Conservation (phyloP, 2,797 vertebrate genomes). For the Sebastolobus alascanus region DNA sequence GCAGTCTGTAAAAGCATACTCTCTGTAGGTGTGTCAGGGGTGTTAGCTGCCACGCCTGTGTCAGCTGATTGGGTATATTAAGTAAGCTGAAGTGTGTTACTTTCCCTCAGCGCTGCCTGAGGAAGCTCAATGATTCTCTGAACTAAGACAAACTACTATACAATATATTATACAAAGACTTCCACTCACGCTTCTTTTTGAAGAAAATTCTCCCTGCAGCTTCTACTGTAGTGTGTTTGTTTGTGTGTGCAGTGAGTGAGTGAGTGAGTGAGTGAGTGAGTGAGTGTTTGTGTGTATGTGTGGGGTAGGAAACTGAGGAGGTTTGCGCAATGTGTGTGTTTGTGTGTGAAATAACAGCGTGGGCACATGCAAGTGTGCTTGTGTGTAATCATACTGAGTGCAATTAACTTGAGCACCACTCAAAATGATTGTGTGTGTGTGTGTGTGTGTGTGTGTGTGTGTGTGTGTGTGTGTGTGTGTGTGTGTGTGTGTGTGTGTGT, state of each 20-base stretch:
- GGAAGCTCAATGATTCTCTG: background rate
- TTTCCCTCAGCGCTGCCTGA: background rate
- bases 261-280: background rate
- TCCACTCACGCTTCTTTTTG: background rate
- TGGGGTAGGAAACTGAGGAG: background rate
- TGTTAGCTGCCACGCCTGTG: background rate
- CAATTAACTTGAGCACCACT: constrained; percentile 36
- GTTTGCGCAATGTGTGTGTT: constrained; percentile 8
- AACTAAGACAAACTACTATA: background rate
- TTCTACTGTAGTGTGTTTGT: background rate
- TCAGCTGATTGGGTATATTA: background rate
- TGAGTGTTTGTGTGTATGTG: background rate
- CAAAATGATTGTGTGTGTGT: background rate
- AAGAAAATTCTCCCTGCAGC: background rate
- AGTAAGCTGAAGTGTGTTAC: background rate
- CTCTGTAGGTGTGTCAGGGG: background rate
- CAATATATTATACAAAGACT: background rate
- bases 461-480: background rate
- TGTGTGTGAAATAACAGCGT: constrained; percentile 16
- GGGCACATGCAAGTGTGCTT: background rate
- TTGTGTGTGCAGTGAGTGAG: background rate
- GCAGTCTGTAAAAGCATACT: background rate
- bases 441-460: background rate
- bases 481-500: constrained; percentile 1
- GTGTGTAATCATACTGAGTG: constrained; percentile 12